These are phyloP conservation scores for Psettodes erumei DNA, from an alignment of 2,113 vertebrate genomes.

Conservation along the genomic window DNA sequence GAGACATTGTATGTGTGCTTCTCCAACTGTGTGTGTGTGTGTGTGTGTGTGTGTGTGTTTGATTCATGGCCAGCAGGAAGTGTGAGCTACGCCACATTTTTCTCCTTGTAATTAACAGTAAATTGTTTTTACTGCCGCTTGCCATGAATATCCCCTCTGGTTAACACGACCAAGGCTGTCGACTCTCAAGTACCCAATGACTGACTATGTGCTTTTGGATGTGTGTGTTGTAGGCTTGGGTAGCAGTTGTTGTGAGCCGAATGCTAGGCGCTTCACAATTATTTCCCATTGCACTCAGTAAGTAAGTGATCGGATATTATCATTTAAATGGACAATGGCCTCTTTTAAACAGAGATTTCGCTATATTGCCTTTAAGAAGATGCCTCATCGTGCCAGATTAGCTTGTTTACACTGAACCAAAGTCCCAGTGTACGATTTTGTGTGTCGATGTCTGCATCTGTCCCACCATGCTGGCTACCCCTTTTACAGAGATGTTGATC, in stretches of 20 bases:
- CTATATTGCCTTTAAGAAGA: too few species aligned
- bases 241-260: conserved; percentile 72
- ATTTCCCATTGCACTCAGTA: not conserved
- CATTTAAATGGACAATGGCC: not conserved
- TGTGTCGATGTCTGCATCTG: too few species aligned
- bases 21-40: conserved; percentile 25
- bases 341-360: too few species aligned
- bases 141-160: conserved; percentile 93
- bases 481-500: too few species aligned
- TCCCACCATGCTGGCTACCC: too few species aligned
- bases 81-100: conserved; percentile 95
- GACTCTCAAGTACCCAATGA: conserved; percentile 48
- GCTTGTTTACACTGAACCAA: too few species aligned
- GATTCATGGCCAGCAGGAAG: conserved; percentile 95
- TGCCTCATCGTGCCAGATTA: too few species aligned
- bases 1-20: conserved; percentile 42
- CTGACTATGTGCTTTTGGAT: conserved; percentile 59
- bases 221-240: conserved; percentile 71
- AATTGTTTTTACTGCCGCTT: conserved; percentile 95
- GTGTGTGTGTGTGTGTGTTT: conserved; percentile 67
- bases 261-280: not conserved
- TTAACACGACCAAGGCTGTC: conserved; percentile 80
- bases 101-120: conserved; percentile 99
- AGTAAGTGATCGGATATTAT: not conserved
- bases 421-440: too few species aligned